Conservation (phyloP, 2,797 vertebrate species). For the Emys orbicularis region DNA sequence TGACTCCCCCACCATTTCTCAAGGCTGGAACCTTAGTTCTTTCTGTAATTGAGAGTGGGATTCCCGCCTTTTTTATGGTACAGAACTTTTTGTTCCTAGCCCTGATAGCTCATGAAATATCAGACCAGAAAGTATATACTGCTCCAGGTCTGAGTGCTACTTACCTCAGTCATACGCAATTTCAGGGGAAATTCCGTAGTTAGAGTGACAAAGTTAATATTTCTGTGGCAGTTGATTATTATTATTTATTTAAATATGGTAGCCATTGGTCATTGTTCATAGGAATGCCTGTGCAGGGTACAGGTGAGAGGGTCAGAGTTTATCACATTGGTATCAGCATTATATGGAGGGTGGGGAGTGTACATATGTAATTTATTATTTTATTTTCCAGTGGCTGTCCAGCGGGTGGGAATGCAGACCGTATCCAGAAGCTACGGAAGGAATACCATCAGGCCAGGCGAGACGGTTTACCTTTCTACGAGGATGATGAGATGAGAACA, state of each 20-base stretch:
- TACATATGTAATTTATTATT: not conserved
- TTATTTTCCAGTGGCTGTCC: slow-evolving; percentile 75
- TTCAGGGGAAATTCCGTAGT: slow-evolving; percentile 67
- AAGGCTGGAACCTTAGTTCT: slow-evolving; percentile 7
- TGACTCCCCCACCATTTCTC: slow-evolving; percentile 28
- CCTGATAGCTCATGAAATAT: not conserved
- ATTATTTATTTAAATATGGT: slow-evolving; percentile 71
- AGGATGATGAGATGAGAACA: slow-evolving; percentile 86
- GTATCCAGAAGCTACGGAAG: slow-evolving; percentile 93
- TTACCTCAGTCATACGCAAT: slow-evolving; percentile 44
- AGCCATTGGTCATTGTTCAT: slow-evolving; percentile 66
- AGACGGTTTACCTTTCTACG: slow-evolving; percentile 89
- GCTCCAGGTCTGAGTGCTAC: not conserved
- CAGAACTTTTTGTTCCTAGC: not conserved
- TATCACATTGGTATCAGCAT: not conserved
- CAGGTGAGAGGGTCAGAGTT: not conserved
- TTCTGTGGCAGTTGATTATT: slow-evolving; percentile 65
- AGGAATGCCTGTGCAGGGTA: slow-evolving; percentile 13
- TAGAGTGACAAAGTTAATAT: slow-evolving; percentile 56
- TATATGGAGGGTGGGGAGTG: not conserved
- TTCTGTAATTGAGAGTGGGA: not conserved
- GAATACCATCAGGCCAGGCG: slow-evolving; percentile 94
- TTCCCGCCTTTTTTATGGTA: not conserved
- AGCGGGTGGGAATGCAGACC: slow-evolving; percentile 82
- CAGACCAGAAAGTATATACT: not conserved